phyloP scores from a whole-genome alignment of 2,888 invertebrate genomes.

The Loripinus fragilis region DNA sequence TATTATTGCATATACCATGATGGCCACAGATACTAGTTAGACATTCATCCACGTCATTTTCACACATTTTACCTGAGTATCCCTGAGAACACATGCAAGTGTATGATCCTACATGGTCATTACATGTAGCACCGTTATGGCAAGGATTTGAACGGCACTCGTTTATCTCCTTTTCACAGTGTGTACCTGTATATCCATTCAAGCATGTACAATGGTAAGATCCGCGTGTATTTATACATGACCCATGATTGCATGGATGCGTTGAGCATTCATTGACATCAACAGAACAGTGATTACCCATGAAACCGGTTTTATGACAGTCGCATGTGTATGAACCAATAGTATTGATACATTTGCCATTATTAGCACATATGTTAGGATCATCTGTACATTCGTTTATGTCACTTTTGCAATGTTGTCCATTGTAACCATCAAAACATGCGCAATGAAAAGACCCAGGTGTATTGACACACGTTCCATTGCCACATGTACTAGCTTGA shows the following conservation, averaged over 20 bases:
- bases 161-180: slow-evolving; percentile 34
- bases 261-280: slow-evolving; percentile 2
- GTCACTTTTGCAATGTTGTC: neutral
- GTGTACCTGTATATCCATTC: slow-evolving; percentile 21
- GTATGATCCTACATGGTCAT: slow-evolving; percentile 31
- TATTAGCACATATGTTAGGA: slow-evolving; percentile 1
- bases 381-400: neutral
- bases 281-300: neutral
- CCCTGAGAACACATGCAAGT: slow-evolving; percentile 28
- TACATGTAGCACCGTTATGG: slow-evolving; percentile 22
- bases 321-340: slow-evolving; percentile 17
- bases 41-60: slow-evolving; percentile 40
- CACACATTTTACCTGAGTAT: slow-evolving; percentile 23
- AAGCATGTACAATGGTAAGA: slow-evolving; percentile 31
- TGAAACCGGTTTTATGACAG: neutral
- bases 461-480: neutral
- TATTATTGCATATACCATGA: neutral
- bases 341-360: slow-evolving; percentile 27
- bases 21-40: slow-evolving; percentile 7
- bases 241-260: neutral
- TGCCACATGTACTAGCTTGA: neutral
- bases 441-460: neutral
- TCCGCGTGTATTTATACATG: slow-evolving; percentile 33
- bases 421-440: neutral
- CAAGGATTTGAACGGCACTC: slow-evolving; percentile 34